Evolutionary conservation across 1,140 invertebrate genomes (phyloP), one percentile per base, ranked within the genome.

Genomic region (Brachionus asplanchnoidis): DNA sequence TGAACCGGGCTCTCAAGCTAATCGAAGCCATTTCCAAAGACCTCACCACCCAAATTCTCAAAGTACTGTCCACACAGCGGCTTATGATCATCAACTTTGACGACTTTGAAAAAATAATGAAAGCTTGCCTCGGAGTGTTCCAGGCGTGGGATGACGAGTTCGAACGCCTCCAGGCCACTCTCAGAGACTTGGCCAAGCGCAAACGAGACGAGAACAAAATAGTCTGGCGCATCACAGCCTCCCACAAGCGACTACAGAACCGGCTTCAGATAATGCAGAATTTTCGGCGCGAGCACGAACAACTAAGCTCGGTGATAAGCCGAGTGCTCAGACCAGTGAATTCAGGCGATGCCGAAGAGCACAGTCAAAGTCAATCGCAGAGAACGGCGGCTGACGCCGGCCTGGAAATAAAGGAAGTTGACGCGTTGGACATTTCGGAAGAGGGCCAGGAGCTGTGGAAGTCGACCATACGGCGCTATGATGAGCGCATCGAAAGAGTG

Each of bases 61-160:
- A 99, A 92, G 93, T 94, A 56, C 80, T 99, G 26, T 95, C 95
- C 6, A 97, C 96, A 0, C 91, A 96, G n/a, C 92, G 96, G 60
- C 89, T 99, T 68, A 98, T 99, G 96, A 95, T 98, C 87, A 97
- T 99, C 88, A 94, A 96, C 2, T 98, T 97, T 89, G 95, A 98
- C 88, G 98, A 99, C 88, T 99, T 99, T 91, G 97, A 99, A 88
- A 95, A 95, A 86, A 89, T 98, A 1, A 97, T 99, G 95, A 93
- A 92, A 14, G 94, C 96, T 84, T 99, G 96, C 89, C 96, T 96
- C 88, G 95, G 97, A 87, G 95, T 99, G 9, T 99, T 99, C 88
- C 93, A 93, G 20, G 95, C 95, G 26, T 99, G 97, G 97, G 97
- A 99, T 88, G 97, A 99, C 90, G 97, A 99, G 88, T 98, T 98